Percentiles rank a stretch among this genome's conserved stretches.
Evolutionary conservation across 2,888 invertebrate genomes (phyloP).

Genomic region (Corbicula japonica): DNA sequence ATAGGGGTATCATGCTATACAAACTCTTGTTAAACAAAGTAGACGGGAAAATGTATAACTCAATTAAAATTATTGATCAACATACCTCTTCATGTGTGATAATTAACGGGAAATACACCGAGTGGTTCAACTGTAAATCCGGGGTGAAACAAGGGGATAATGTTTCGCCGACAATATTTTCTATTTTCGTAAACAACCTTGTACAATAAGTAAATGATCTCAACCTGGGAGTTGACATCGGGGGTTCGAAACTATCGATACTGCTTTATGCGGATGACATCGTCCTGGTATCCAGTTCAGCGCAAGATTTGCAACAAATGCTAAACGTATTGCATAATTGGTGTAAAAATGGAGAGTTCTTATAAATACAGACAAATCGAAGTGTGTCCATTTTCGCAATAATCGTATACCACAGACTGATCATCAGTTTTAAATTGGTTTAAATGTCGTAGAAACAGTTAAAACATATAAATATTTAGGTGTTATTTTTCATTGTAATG

Average conservation of each 20-base stretch:
- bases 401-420: neutral
- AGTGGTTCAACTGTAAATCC: constrained; percentile 13
- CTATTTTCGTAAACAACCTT: constrained; percentile 3
- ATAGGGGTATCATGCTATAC: constrained; percentile 12
- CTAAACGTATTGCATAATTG: neutral
- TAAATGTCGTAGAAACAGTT: constrained; percentile 1
- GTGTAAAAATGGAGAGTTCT: constrained; percentile 6
- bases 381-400: constrained; percentile 12
- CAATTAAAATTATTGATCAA: constrained; percentile 17
- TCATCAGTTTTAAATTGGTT: neutral
- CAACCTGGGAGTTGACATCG: neutral
- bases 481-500: constrained; percentile 10
- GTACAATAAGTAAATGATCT: neutral
- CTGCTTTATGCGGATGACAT: constrained; percentile 13
- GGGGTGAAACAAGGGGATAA: constrained; percentile 11
- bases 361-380: constrained; percentile 5
- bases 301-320: neutral
- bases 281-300: neutral
- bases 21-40: constrained; percentile 17
- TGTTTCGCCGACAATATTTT: constrained; percentile 14
- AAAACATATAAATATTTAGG: constrained; percentile 3
- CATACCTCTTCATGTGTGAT: constrained; percentile 8
- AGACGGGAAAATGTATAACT: constrained; percentile 13
- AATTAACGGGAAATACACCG: constrained; percentile 3
- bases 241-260: neutral